Conservation (phyloP, 2,797 vertebrate genomes). For the Tenualosa ilisha region DNA sequence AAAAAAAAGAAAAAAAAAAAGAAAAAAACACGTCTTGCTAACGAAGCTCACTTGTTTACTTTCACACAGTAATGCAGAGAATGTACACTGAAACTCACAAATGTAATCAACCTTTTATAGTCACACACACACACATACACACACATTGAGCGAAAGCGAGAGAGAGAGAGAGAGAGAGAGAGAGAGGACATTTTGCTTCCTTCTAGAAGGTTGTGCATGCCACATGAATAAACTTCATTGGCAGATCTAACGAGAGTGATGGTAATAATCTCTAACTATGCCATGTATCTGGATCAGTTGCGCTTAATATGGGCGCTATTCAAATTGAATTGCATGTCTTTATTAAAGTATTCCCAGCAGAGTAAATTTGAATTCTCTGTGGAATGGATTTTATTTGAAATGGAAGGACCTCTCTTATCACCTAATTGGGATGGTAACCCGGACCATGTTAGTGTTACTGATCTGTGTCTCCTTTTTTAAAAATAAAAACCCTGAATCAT, state of each 20-base stretch:
- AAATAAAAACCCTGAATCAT: neutral
- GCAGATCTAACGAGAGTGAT: no score
- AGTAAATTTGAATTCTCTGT: neutral
- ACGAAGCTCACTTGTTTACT: no score
- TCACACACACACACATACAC: no score
- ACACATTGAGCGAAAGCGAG: neutral
- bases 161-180: slow-evolving; percentile 23
- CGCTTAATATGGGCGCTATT: neutral
- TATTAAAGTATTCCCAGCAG: neutral
- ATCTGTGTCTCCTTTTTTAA: neutral
- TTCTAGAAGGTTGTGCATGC: no score
- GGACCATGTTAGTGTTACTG: neutral
- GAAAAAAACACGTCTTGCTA: no score
- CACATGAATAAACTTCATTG: neutral
- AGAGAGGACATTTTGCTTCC: neutral
- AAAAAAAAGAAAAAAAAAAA: no score
- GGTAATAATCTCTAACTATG: no score
- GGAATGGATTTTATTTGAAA: no score
- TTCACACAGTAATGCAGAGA: no score
- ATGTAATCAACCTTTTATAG: no score
- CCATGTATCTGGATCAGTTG: neutral
- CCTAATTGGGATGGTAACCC: neutral
- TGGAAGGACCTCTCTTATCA: neutral
- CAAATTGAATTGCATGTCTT: neutral
- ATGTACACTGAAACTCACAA: no score